phyloP scores from a whole-genome alignment of 2,113 vertebrate genomes.

The Lepisosteus oculatus region DNA sequence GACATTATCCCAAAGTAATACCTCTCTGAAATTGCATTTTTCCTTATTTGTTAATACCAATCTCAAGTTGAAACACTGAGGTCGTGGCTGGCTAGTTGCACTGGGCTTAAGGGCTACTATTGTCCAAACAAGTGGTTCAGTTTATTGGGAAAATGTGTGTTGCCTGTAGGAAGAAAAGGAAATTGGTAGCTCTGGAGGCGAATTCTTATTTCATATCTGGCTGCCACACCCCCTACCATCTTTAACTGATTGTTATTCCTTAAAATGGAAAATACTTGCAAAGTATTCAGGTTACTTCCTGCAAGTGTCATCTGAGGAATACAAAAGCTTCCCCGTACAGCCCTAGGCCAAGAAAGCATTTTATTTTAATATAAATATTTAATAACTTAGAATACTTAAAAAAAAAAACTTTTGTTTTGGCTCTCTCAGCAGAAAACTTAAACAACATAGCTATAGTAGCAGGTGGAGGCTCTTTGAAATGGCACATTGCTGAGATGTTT shows the following conservation, averaged over 20 bases:
- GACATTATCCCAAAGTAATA: slow-evolving; percentile 4
- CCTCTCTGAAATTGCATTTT: slow-evolving; percentile 5
- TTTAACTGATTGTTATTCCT: background rate
- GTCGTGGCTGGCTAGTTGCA: background rate
- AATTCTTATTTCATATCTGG: background rate
- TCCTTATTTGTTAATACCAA: background rate
- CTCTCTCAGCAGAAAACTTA: background rate
- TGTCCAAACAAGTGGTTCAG: background rate
- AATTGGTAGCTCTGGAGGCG: background rate
- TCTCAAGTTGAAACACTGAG: background rate
- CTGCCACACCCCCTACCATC: background rate
- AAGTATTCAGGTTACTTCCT: background rate
- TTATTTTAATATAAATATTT: slow-evolving; percentile 16
- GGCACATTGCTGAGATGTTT: background rate
- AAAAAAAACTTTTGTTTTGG: background rate
- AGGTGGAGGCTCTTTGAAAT: slow-evolving; percentile 2
- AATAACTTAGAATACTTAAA: slow-evolving; percentile 1
- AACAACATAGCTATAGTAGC: background rate
- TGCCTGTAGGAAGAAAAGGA: background rate
- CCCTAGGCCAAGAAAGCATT: slow-evolving; percentile 4
- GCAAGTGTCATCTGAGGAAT: background rate
- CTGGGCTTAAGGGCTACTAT: background rate
- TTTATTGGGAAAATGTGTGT: slow-evolving; percentile 1
- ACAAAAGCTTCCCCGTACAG: background rate
- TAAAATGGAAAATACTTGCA: background rate